Evolutionary conservation across 2,797 vertebrate species (phyloP).

Genomic region (Fringilla coelebs): DNA sequence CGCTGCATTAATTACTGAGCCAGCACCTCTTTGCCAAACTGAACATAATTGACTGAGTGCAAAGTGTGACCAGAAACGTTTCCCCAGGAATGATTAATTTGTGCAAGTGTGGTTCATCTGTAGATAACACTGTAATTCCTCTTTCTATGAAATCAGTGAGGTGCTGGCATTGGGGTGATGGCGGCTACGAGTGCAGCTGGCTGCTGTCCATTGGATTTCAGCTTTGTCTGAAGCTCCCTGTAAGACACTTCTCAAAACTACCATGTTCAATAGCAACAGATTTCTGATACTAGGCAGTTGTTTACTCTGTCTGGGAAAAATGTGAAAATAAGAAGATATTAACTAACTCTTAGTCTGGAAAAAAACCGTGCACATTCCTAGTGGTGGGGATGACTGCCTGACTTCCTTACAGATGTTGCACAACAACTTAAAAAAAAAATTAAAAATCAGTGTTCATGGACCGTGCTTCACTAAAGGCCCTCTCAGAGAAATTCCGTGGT

Average conservation of each 20-base stretch:
- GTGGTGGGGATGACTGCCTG: not conserved
- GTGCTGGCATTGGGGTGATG: accelerated
- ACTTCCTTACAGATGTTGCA: not conserved
- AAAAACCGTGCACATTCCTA: accelerated
- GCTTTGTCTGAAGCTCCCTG: not conserved
- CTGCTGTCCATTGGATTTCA: not conserved
- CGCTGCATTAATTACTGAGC: not conserved
- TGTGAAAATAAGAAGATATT: not conserved
- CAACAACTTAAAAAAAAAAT: not conserved
- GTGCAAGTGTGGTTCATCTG: not conserved
- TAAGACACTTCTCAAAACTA: not conserved
- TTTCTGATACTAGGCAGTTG: not conserved
- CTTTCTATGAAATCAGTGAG: not conserved
- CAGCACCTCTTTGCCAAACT: not conserved
- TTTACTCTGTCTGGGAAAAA: not conserved
- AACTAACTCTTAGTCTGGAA: not conserved
- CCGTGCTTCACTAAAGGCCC: not conserved
- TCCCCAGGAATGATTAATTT: not conserved
- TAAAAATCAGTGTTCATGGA: not conserved
- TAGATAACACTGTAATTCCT: not conserved
- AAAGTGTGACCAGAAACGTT: not conserved
- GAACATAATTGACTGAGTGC: not conserved
- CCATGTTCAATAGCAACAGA: not conserved
- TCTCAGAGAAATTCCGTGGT: not conserved
- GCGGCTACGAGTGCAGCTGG: accelerated